Base-by-base conservation (phyloP, 1,140 invertebrate species). In the Drosophila arawakana region DNA sequence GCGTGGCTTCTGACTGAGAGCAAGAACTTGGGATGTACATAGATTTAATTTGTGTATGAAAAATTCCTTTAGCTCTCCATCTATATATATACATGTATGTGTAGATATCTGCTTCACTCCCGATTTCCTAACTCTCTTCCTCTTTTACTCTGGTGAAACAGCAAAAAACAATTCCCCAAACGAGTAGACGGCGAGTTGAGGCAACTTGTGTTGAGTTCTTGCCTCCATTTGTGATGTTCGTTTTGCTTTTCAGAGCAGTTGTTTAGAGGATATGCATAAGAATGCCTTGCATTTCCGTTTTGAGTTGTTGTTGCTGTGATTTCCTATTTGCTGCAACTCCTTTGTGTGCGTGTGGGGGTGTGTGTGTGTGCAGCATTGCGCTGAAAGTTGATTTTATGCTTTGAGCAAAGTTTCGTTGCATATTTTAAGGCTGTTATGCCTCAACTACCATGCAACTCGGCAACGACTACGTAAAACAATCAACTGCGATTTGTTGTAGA, bases 201-300 rank as follows among this genome's bases (percentile, higher is more conserved):
- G 52, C 52, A 43, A 57, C 7, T 50, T 41, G 13, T 11, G 44
- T 47, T 3, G 47, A 44, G 37, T 67, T 21, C 54, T 49, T 65
- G 49, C 34, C 46, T 43, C 30, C 30, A 15, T 69, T 57, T 44
- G 62, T 11, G 72, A 13, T 61, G 49, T 73, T 73, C 49, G 54
- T 59, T 67, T 73, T 66, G 49, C 44, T 58, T 62, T 66, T 50
- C 57, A 63, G 55, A 49, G 62, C 76, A 82, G 80, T 89, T 88
- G 83, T 88, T 88, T 88, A 88, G 83, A 88, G 83, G 83, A 88
- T 88, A 88, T 88, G 83, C 83, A 88, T 88, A 89, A 88, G 83
- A 88, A 88, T 88, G 83, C 83, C 83, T 88, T 88, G 83, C 84
- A 88, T 88, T 88, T 88, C 83, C 83, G 83, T 79, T 88, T 30